A percentile compares a stretch with the other conserved stretches of the same genome.
These are phyloP conservation scores for Peromyscus polionotus DNA, from an alignment of 2,113 vertebrate genomes.

Conservation along the genomic window DNA sequence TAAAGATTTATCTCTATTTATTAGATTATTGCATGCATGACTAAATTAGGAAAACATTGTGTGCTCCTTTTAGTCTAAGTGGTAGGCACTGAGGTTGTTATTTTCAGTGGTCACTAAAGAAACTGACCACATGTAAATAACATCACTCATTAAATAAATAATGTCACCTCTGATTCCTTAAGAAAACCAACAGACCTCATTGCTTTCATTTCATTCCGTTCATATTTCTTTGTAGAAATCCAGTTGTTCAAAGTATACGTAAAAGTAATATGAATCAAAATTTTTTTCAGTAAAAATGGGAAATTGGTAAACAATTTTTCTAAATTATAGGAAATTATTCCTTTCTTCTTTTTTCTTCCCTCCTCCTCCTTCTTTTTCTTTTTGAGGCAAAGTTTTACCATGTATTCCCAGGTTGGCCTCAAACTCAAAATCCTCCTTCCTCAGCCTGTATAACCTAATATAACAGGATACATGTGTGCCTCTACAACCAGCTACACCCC, in stretches of 20 bases:
- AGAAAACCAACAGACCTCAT: conserved; percentile 3
- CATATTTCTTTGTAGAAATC: conserved; percentile 45
- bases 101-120: conserved; percentile 42
- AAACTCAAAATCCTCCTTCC: neutral
- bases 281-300: neutral
- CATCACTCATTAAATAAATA: conserved; percentile 1
- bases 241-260: conserved; percentile 17
- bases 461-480: neutral
- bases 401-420: neutral
- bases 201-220: conserved; percentile 23
- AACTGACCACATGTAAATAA: neutral
- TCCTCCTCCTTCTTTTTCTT: neutral
- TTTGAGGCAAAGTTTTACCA: neutral
- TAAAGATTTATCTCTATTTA: conserved; percentile 2
- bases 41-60: neutral
- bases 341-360: neutral
- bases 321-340: neutral
- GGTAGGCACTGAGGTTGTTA: neutral
- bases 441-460: neutral
- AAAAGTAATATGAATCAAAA: conserved; percentile 19
- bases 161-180: conserved; percentile 20
- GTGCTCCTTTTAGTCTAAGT: neutral
- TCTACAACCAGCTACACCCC: neutral
- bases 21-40: conserved; percentile 36
- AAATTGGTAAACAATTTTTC: neutral